Evolutionary conservation across 23 tunicate genomes (phyloP).

Genomic region (Styela plicata): DNA sequence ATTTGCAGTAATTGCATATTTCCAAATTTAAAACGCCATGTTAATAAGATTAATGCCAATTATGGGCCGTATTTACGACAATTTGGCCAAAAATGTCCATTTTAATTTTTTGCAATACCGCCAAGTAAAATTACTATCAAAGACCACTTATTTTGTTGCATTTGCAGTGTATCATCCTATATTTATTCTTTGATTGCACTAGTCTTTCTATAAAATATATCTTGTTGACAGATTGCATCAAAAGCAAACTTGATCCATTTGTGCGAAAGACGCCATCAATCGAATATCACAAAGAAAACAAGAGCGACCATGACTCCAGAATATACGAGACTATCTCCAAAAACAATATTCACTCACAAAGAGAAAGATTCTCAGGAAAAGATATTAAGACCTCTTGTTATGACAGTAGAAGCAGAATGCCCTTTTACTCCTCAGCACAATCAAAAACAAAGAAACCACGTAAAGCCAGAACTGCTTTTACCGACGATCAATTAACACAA

Average conservation of each 20-base stretch:
- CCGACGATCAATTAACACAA: conserved; percentile 63
- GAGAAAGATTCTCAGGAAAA: not conserved
- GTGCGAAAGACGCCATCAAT: not conserved
- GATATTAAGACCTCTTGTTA: not conserved
- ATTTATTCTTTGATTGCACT: too few relatives aligned
- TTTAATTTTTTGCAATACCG: too few relatives aligned
- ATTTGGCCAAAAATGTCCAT: too few relatives aligned
- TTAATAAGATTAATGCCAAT: too few relatives aligned
- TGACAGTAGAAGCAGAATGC: not conserved
- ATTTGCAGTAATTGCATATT: too few relatives aligned
- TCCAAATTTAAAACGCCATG: too few relatives aligned
- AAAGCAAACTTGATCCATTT: not conserved
- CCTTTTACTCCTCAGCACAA: not conserved
- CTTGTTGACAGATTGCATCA: not conserved
- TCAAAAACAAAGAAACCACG: conserved; percentile 51
- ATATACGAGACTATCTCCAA: not conserved
- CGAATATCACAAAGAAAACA: not conserved
- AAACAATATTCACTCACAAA: not conserved
- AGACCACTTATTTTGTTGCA: too few relatives aligned
- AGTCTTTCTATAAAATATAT: too few relatives aligned
- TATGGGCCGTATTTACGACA: too few relatives aligned
- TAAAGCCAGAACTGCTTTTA: conserved; percentile 83
- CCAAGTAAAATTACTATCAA: too few relatives aligned
- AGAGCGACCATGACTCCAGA: not conserved
- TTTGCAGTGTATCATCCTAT: too few relatives aligned